Percentiles rank a stretch among this genome's conserved stretches.
Conservation (phyloP, 2,888 invertebrate species). For the Lamellibrachia satsuma region DNA sequence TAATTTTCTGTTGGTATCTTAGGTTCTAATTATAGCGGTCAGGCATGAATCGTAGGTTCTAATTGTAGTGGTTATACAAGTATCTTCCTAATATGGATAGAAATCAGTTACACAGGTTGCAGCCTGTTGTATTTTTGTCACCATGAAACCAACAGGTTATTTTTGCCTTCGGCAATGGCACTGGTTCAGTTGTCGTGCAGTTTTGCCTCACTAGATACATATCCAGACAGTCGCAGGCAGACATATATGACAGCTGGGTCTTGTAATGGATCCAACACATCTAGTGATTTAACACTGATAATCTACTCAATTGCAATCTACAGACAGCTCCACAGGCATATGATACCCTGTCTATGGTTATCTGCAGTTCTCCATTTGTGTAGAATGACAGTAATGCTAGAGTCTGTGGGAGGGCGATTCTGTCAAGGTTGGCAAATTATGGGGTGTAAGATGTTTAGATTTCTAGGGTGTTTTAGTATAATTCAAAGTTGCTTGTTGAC, state of each 20-base stretch:
- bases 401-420: neutral
- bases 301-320: neutral
- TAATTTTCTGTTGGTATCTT: too few relatives aligned
- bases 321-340: neutral
- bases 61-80: too few relatives aligned
- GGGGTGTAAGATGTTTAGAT: neutral
- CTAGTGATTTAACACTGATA: constrained; percentile 5
- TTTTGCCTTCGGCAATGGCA: too few relatives aligned
- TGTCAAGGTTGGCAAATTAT: neutral
- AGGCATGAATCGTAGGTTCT: too few relatives aligned
- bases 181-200: too few relatives aligned
- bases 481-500: neutral
- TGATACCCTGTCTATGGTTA: neutral
- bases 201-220: too few relatives aligned
- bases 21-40: too few relatives aligned
- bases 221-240: too few relatives aligned
- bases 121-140: too few relatives aligned
- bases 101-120: too few relatives aligned
- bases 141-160: too few relatives aligned
- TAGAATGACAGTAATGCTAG: neutral
- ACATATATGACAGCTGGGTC: neutral
- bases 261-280: neutral
- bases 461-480: neutral
- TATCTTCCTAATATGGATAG: too few relatives aligned
- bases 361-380: neutral